Base-by-base conservation (phyloP, 2,113 vertebrate genomes). In the Ellobius talpinus region DNA sequence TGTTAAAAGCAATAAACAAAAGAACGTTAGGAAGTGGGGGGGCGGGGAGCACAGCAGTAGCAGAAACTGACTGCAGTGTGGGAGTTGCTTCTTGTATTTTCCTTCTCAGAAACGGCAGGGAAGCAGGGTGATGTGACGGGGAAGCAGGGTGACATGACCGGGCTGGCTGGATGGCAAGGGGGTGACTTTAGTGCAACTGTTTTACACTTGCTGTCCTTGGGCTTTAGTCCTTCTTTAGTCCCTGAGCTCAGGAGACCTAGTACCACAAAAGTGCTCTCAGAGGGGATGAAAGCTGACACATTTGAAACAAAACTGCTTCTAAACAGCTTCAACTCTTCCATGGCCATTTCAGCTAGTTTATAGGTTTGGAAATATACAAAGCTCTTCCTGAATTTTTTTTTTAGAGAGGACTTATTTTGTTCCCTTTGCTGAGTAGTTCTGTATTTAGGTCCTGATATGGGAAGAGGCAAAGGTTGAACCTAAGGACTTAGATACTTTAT, bases 11-110 rank as follows among this genome's bases (percentile, higher is more conserved):
- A 97, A 74, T 66, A 81, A 79, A 92, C 97, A 97, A 97, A 98
- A 98, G 98, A 98, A 98, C 94, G 91, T 79, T 94, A 94, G 97
- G 97, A 97, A 97, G 94, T 96, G 96, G 90, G 90, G n/a, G 17
- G 33, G 36, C 63, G 61, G 61, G 96, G 97, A 3, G 29, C 97
- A 92, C 77, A 72, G 98, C 98, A 98, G 98, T 70, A 97, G 96
- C 97, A 96, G 74, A 13, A 86, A 76, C 52, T 31, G 79, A 78
- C 89, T 12, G 92, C 72, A 76, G 82, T 47, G 6, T 63, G 78
- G 52, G 42, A 65, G 36, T 1, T 7, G 24, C 72, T 97, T 92
- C 73, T 92, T 24, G 10, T 4, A 2, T 91, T 94, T 58, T 68
- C 61, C 1, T 45, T 13, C 50, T 91, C 36, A 61, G 23, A 94